phyloP scores from a whole-genome alignment of 2,888 invertebrate species.

The Sphaerophoria taeniata region DNA sequence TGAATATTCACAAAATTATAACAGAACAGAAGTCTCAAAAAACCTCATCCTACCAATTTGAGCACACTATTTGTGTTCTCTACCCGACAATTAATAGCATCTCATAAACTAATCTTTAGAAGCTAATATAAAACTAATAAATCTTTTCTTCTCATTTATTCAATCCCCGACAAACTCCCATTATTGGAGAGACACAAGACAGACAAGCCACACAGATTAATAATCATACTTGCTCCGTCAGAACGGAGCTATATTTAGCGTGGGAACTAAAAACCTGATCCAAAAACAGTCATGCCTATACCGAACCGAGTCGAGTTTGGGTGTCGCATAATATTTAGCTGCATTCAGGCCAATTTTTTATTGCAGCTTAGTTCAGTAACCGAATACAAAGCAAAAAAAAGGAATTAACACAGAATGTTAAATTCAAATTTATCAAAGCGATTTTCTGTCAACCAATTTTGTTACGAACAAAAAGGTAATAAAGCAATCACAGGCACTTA shows the following conservation, averaged over 20 bases:
- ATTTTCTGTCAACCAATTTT: conserved; percentile 15
- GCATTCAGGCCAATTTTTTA: not conserved
- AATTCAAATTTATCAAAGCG: conserved; percentile 36
- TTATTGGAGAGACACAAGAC: not conserved
- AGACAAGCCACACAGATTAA: conserved; percentile 53
- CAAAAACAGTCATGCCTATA: conserved; percentile 14
- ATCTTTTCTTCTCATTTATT: conserved; percentile 43
- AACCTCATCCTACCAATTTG: conserved; percentile 29
- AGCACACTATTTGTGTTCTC: conserved; percentile 9
- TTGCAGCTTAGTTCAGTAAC: conserved; percentile 44
- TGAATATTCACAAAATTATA: not conserved
- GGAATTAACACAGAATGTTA: conserved; percentile 11
- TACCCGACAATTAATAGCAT: conserved; percentile 59
- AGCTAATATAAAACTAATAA: conserved; percentile 54
- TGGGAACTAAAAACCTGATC: conserved; percentile 70
- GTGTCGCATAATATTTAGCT: conserved; percentile 16
- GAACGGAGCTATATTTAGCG: conserved; percentile 48
- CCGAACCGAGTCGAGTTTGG: not conserved
- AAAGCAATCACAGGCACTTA: conserved; percentile 35
- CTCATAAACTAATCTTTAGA: conserved; percentile 67
- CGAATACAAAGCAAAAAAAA: conserved; percentile 24
- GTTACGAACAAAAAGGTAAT: conserved; percentile 1
- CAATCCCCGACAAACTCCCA: not conserved
- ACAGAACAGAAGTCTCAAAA: conserved; percentile 31
- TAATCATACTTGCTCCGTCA: conserved; percentile 43